Evolutionary conservation across 2,888 invertebrate genomes (phyloP), one percentile per base, ranked within the genome.

Genomic region (Orthosia gothica): DNA sequence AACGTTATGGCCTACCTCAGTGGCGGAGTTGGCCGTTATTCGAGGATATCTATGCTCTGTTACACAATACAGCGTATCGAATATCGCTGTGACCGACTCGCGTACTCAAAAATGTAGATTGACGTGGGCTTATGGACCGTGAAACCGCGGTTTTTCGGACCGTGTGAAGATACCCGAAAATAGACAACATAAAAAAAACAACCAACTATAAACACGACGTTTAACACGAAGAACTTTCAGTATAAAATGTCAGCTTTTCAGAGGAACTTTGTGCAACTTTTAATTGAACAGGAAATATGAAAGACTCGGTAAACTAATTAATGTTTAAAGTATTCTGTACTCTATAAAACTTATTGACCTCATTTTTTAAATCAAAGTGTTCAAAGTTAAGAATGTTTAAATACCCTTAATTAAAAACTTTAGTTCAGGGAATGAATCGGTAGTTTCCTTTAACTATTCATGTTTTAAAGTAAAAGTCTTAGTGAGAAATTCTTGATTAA

Each of bases 1-100:
- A 87, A 87, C 76, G 83, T 87, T 89, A 87, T 90, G 89, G 91
- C 92, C 93, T 93, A 93, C 94, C 92, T 91, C 94, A 95, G 95
- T 92, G 94, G 95, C 94, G 76, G 70, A 90, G 80, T 86, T 80
- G 79, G 87, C 89, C 90, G 91, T 91, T 93, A 93, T 92, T 89
- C 87, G 90, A 90, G 88, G 90, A 93, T 93, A 92, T 91, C 89
- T 89, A 89, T 89, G 86, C 82, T 82, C 86, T 80, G 89, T 91
- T 92, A 91, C 88, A 90, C 87, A 92, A 92, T 89, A 88, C 81
- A 84, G 81, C 88, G 90, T 94, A 93, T 96, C 93, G 83, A 84
- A 92, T 96, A 90, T 92, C 94, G 86, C 81, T 82, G 87, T 79
- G 87, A 82, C 87, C 81, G 87, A 85, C 77, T 77, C 75, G 76